Base-by-base conservation (phyloP, 1,140 invertebrate species). In the Drosophila lacertosa region DNA sequence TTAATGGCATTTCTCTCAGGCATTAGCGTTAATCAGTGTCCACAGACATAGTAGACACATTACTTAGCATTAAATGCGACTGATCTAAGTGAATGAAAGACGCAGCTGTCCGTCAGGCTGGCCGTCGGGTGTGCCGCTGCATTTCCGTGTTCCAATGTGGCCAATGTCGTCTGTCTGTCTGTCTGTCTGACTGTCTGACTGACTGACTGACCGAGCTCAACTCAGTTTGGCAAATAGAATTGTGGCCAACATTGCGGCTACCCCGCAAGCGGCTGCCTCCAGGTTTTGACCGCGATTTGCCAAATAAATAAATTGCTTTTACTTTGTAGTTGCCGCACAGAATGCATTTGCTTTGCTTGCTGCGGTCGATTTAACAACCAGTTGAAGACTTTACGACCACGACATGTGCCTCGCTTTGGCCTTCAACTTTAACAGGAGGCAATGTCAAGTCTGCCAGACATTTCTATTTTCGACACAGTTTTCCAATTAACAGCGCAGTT, bases 241-340 rank as follows among this genome's bases (percentile, higher is more conserved):
- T 20, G 58, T 60, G 35, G 35, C 33, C 22, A 29, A n/a, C 16
- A 39, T 42, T 63, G 59, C 35, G 45, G 72, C 67, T 47, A 62
- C 60, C 51, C 29, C 48, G 15, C 26, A n/a, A 20, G n/a, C 29
- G 5, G 32, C 26, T 20, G 20, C 20, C 76, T 40, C 58, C 67
- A 62, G 47, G 42, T 59, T 75, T n/a, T 51, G 22, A 45, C 74
- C 55, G 40, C 66, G 51, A 78, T 74, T 82, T 64, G 79, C 10
- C 42, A 66, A 72, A 65, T 80, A 73, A 84, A 86, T 86, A 81
- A 80, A 84, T 86, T 50, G 48, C 33, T 86, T 86, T 63, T 57
- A 65, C 65, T 74, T 73, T 79, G 67, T 79, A 64, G 48, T 44
- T 22, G 51, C 57, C 47, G 37, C 73, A 50, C 40, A 68, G n/a